Evolutionary conservation across 1,140 invertebrate genomes (phyloP), one percentile per base, ranked within the genome.

Genomic region (Achatina immaculata): DNA sequence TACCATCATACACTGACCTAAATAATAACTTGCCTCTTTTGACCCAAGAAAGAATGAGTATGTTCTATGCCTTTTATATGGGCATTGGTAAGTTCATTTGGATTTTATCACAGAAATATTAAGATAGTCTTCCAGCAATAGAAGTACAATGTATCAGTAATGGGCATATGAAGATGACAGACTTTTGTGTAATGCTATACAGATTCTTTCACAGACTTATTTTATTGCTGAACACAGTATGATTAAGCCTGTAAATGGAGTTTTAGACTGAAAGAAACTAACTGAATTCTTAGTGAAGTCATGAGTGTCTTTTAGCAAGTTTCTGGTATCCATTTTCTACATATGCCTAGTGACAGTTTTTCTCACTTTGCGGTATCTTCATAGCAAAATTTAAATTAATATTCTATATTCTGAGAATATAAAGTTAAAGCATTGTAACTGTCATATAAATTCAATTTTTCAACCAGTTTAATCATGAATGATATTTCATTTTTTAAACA

Each of bases 1-100:
- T 86, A 9, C 86, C 89, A 16, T 89, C 88, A 4, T 86, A 81
- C 42, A 31, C 40, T 21, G 69, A 79, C 36, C 62, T 66, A 51
- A 38, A 40, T 24, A 0, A 9, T 0, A 24, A 0, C 2, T 28
- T 76, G 51, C 73, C 73, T 14, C 55, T 51, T 38, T 42, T 76
- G 51, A 55, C 45, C 6, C 28, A 43, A 7, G 16, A 58, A 1
- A 55, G 28, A 3, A 38, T 58, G 31, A 36, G 7, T 7, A n/a
- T 48, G 2, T 58, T 76, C 6, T 36, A 31, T 58, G n/a, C 73
- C 4, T 34, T 43, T 42, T 76, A 76, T 58, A 31, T 76, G 31
- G 73, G 73, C 28, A 24, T 76, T 4, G 73, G 73, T 76, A 36
- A 34, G 73, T 58, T 14, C n/a, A 7, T 65, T 65, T n/a, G 9